Evolutionary conservation across 2,888 invertebrate genomes (phyloP).

Genomic region (Trichopoda pennipes): DNA sequence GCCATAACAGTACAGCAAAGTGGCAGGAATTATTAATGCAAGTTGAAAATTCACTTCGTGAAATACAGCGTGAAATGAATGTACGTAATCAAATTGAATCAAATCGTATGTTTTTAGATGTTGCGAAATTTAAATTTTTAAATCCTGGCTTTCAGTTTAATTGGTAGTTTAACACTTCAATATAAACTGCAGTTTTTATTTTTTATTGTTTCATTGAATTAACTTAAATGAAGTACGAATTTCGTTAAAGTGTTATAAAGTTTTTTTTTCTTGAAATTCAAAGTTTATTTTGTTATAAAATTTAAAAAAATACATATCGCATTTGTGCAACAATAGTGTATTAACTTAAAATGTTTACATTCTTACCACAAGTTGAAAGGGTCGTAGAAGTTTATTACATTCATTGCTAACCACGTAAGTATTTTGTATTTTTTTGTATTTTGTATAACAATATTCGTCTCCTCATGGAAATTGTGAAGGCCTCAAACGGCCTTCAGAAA

Average conservation of each 20-base stretch:
- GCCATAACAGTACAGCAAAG: slow-evolving; percentile 45
- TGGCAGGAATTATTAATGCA: slow-evolving; percentile 73
- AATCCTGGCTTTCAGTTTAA: slow-evolving; percentile 78
- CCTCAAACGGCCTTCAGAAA: too few relatives aligned
- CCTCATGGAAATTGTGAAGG: too few relatives aligned
- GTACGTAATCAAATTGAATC: slow-evolving; percentile 78
- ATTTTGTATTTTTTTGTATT: too few relatives aligned
- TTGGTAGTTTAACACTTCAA: slow-evolving; percentile 39
- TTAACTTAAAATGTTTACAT: too few relatives aligned
- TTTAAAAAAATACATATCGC: not conserved
- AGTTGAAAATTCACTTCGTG: slow-evolving; percentile 74
- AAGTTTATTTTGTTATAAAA: slow-evolving; percentile 15
- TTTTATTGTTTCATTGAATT: not conserved
- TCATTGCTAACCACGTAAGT: too few relatives aligned
- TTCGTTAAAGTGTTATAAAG: not conserved
- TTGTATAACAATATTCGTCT: too few relatives aligned
- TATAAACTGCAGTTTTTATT: not conserved
- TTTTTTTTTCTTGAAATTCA: slow-evolving; percentile 23
- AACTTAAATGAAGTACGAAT: slow-evolving; percentile 34
- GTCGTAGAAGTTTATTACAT: too few relatives aligned
- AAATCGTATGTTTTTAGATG: slow-evolving; percentile 78
- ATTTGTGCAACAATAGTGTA: too few relatives aligned
- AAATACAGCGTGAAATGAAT: slow-evolving; percentile 76
- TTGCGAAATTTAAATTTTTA: slow-evolving; percentile 79
- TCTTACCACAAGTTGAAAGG: too few relatives aligned